phyloP scores from a whole-genome alignment of 2,888 invertebrate species.

The Agrochola lota region DNA sequence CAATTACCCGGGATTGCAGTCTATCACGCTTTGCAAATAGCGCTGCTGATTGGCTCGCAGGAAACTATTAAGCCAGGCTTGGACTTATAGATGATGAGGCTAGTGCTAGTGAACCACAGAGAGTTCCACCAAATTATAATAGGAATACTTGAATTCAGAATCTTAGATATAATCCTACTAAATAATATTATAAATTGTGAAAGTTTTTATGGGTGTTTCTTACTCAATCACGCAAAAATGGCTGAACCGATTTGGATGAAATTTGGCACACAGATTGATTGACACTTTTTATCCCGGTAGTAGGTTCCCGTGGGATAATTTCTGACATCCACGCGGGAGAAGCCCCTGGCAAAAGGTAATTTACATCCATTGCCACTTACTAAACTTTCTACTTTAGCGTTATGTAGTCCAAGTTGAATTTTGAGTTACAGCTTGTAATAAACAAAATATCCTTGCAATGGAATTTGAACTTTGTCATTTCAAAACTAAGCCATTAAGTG shows the following conservation, averaged over 20 bases:
- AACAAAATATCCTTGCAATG: not conserved
- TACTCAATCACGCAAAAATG: no score
- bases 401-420: not conserved
- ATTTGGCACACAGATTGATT: no score
- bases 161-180: no score
- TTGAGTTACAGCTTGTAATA: not conserved
- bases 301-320: no score
- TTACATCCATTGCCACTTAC: no score
- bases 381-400: slow-evolving; percentile 1
- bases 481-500: not conserved
- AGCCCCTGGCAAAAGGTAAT: no score
- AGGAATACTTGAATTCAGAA: slow-evolving; percentile 11
- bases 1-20: not conserved
- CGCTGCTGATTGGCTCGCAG: not conserved
- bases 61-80: not conserved
- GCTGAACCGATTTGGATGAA: no score
- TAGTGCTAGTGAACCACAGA: not conserved
- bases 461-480: not conserved
- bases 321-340: no score
- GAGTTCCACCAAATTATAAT: not conserved
- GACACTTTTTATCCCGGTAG: no score
- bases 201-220: no score
- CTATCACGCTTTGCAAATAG: not conserved
- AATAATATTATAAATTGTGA: no score
- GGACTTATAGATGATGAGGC: not conserved